Evolutionary conservation across 1,140 invertebrate genomes (phyloP), one percentile per base, ranked within the genome.

Genomic region (Megalopta genalis): DNA sequence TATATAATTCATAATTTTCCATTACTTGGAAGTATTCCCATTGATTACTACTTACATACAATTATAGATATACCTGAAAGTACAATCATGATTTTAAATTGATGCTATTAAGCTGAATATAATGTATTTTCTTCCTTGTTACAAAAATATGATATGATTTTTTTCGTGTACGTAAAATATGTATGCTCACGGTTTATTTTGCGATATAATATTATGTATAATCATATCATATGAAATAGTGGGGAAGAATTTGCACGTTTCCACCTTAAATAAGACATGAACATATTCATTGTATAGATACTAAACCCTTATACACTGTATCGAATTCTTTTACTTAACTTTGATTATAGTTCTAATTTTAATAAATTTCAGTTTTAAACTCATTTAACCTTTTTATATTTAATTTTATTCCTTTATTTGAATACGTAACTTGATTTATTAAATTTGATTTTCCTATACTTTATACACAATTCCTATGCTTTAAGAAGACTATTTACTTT

Each of bases 51-150:
- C 27, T 46, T 21, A 25, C 54, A 37, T 42, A 42, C 16, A 12
- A 18, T 66, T 46, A 39, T 46, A 66, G 39, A 66, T 49, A 66
- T 46, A 46, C 39, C 37, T 66, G 39, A 73, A 68, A 68, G 65
- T 76, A 68, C 54, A 76, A 68, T 10, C 46, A 69, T 59, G 67
- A 77, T 69, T 76, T 76, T 59, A 32, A 62, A 23, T 54, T 5
- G 37, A 74, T 52, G 12, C 21, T 65, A 25, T 57, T 66, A 37
- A 57, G 6, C 6, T 46, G 39, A 59, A 59, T 42, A 46, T 59
- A 57, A n/a, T 42, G 27, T 59, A 23, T 68, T 59, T 67, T 75
- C 49, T 57, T 75, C 49, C 27, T 65, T 67, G 27, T 65, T 54
- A 52, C 63, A 59, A 59, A 25, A 25, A 57, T n/a, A 9, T 57